These are phyloP conservation scores for Hirtodrosophila trivittata DNA, from an alignment of 2,888 invertebrate species.

Conservation along the genomic window DNA sequence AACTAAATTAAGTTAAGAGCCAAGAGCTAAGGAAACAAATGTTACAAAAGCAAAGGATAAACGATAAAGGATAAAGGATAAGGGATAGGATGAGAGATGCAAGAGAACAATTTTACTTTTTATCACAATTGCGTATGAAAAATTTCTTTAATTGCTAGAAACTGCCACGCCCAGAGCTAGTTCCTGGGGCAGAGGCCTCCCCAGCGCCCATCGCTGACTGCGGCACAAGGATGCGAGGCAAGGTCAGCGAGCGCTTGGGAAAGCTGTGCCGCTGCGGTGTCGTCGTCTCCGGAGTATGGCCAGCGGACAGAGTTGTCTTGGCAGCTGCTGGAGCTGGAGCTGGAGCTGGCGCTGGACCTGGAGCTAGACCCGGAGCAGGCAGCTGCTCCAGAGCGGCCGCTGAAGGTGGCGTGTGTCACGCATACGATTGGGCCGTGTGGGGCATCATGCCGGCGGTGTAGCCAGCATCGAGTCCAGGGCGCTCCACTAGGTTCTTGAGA, in stretches of 20 bases:
- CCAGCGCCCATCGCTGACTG: constrained; percentile 44
- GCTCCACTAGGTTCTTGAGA: constrained; percentile 93
- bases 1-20: constrained; percentile 35
- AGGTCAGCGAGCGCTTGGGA: constrained; percentile 79
- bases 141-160: constrained; percentile 83
- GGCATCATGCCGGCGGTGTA: constrained; percentile 79
- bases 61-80: constrained; percentile 1
- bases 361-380: constrained; percentile 7
- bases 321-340: constrained; percentile 5
- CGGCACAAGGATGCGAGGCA: constrained; percentile 77
- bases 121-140: constrained; percentile 83
- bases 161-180: constrained; percentile 67
- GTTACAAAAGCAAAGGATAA: constrained; percentile 64
- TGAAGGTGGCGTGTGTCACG: constrained; percentile 84
- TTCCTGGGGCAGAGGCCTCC: constrained; percentile 36
- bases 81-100: constrained; percentile 21
- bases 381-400: constrained; percentile 1
- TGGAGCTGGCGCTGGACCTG: constrained; percentile 1
- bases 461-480: constrained; percentile 84
- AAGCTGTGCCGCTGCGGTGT: constrained; percentile 58
- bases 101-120: constrained; percentile 72
- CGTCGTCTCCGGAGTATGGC: constrained; percentile 46
- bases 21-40: constrained; percentile 69
- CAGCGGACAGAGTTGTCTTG: constrained; percentile 16
- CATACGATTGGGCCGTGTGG: constrained; percentile 86